Base-by-base conservation (phyloP, 1,140 invertebrate genomes). In the Camponotus floridanus region DNA sequence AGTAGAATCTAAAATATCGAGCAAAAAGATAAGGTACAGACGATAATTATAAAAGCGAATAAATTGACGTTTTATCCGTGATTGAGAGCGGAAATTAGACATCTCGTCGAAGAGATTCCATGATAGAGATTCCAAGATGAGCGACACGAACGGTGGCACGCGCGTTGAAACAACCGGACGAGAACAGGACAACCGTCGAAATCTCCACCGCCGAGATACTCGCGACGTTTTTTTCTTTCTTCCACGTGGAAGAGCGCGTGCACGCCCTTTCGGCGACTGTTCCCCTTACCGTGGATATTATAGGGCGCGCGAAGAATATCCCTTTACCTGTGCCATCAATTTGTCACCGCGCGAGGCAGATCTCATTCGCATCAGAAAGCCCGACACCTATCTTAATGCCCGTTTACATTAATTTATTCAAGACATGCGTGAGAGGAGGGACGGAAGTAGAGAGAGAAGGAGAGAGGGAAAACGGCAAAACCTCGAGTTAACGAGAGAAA, bases 381-480 rank as follows among this genome's bases (percentile, higher is more conserved):
- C 85, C 87, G 90, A 92, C 91, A 92, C 90, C 91, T 92, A 90
- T 39, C 57, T 61, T 88, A 90, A 91, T 86, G 84, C 87, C 90
- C 90, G 91, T 88, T 89, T 87, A 87, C 91, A 91, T 93, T 93
- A 93, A 93, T 92, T 92, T 87, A 90, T 91, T 90, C 90, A 85
- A 88, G 86, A 86, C 89, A 88, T 88, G 87, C 45, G 62, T n/a
- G 62, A 26, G 42, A 64, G 18, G 71, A 64, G 48, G 13, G 55
- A 45, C 45, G 62, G 36, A 59, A 70, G 21, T 31, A 61, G 39
- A 70, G 26, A 51, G 4, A 51, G 15, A 51, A 13, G 18, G 48
- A 15, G 15, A 51, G 15, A 51, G 48, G 48, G 15, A 45, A 33
- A 42, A 59, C 11, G 51, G 11, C 21, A 36, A 81, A 81, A 59